A percentile compares a stretch with the other conserved stretches of the same genome.
These are phyloP conservation scores for Orchesella flavescens DNA, from an alignment of 2,888 invertebrate species.

Conservation along the genomic window DNA sequence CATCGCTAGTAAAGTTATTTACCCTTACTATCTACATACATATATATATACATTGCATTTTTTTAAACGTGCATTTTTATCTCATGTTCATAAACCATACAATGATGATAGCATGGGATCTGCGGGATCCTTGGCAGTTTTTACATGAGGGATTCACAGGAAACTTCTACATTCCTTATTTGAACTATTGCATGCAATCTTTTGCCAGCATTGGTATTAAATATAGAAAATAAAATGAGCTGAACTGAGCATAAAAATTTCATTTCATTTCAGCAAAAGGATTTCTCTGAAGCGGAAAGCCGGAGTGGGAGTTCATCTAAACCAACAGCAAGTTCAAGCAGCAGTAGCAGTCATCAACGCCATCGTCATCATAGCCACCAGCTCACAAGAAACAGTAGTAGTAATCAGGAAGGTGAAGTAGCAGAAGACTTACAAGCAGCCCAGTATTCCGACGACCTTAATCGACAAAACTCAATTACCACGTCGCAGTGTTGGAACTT, in stretches of 20 bases:
- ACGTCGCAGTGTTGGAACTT: conserved; percentile 70
- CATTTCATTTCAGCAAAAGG: conserved; percentile 50
- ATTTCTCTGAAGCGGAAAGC: conserved; percentile 61
- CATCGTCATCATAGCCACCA: conserved; percentile 33
- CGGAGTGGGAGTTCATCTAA: conserved; percentile 45
- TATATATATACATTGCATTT: not conserved
- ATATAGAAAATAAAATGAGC: not conserved
- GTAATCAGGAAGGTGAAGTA: conserved; percentile 43
- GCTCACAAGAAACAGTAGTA: conserved; percentile 18
- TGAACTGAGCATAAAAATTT: conserved; percentile 30
- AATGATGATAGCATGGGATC: conserved; percentile 27
- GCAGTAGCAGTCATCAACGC: conserved; percentile 14
- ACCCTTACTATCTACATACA: not conserved
- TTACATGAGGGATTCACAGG: not conserved
- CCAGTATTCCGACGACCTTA: conserved; percentile 47
- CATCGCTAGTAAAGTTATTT: not conserved
- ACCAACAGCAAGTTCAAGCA: conserved; percentile 29
- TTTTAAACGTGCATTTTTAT: not conserved
- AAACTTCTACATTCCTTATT: conserved; percentile 14
- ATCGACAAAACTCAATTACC: conserved; percentile 62
- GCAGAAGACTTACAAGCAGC: conserved; percentile 9
- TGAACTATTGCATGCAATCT: conserved; percentile 3
- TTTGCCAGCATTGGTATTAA: conserved; percentile 41
- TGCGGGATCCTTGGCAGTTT: not conserved
- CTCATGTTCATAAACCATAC: conserved; percentile 26